Base-by-base conservation (phyloP, 2,113 vertebrate genomes). In the Porphyrio hochstetteri region DNA sequence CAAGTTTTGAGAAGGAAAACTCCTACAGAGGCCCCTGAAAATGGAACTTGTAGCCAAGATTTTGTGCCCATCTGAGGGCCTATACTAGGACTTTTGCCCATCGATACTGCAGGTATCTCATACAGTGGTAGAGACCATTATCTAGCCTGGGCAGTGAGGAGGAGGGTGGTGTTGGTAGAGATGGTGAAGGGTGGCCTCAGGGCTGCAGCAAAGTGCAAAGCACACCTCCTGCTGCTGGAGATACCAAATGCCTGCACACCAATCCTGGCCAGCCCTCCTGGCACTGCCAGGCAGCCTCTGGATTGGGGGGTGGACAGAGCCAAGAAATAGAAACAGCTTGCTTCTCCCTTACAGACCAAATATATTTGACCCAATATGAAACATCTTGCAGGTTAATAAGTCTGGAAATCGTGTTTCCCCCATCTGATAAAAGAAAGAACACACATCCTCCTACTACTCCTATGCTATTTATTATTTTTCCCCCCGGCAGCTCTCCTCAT, bases 281-380 rank as follows among this genome's bases (percentile, higher is more conserved):
- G 25, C 55, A 14, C 53, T 38, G 36, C 76, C 17, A 18, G 23
- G 48, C 28, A 74, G n/a, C 44, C 68, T 82, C 61, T 59, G 44
- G 8, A 18, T 38, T 38, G 42, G 21, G 36, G 57, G 27, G 15
- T 11, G 11, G 16, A 29, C 16, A 67, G 33, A 29, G 63, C 61
- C 24, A 20, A 44, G 44, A n/a, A 7, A 46, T 25, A 72, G 67
- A n/a, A 7, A 29, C 44, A 40, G 12, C 16, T 7, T 0, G 0
- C 44, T 85, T 50, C 6, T 56, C 72, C 24, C 21, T 67, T 68
- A 23, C 31, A 36, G 38, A 1, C 33, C 55, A 40, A 8, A 31
- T 19, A 5, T 15, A 5, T 72, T 7, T 38, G 55, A 16, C 21
- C 42, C 6, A 2, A 5, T 18, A 29, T 23, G 21, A 50, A 16